Conservation (phyloP, 2,797 vertebrate species). For the Chelonia mydas region DNA sequence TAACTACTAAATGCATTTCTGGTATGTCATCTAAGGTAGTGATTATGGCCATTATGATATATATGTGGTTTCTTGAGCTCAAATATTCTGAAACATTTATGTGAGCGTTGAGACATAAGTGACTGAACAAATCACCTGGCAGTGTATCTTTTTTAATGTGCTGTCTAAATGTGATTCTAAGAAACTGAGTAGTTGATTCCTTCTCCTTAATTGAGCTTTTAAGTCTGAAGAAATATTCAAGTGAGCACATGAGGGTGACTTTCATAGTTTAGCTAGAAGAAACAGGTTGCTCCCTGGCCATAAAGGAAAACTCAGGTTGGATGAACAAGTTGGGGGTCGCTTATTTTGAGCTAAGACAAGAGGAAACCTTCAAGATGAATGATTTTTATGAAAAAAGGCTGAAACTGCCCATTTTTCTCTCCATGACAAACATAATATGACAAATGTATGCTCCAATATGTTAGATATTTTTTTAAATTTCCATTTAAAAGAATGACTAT, state of each 20-base stretch:
- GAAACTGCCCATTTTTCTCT: neutral
- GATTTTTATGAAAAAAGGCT: neutral
- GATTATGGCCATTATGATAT: neutral
- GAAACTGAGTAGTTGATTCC: neutral
- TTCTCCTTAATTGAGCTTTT: neutral
- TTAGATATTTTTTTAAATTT: neutral
- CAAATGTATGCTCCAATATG: neutral
- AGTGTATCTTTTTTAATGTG: neutral
- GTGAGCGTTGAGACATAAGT: neutral
- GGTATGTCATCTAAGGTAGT: neutral
- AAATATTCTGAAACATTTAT: neutral
- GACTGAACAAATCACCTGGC: neutral
- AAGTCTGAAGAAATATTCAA: neutral
- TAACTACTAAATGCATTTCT: neutral
- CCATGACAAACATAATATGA: neutral
- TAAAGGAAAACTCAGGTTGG: neutral
- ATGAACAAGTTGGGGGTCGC: neutral
- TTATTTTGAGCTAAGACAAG: neutral
- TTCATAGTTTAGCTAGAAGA: neutral
- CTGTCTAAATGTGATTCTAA: neutral
- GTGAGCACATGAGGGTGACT: fast-evolving
- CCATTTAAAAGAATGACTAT: neutral
- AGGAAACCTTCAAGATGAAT: neutral
- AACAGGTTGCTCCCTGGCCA: neutral
- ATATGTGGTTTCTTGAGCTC: neutral